These are phyloP conservation scores for Meghimatium bilineatum DNA, from an alignment of 2,888 invertebrate genomes.

Conservation along the genomic window DNA sequence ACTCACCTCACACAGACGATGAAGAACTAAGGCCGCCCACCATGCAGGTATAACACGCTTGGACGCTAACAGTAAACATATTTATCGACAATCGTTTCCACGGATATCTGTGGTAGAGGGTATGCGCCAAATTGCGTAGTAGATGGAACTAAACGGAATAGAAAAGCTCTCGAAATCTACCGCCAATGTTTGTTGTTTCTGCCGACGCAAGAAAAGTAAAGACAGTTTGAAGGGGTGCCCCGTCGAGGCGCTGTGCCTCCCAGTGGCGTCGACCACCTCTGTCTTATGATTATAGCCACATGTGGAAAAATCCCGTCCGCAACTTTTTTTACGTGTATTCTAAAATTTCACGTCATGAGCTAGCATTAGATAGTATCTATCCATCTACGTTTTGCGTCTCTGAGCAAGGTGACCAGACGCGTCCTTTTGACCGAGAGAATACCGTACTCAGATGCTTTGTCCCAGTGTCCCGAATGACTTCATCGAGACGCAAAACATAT, in stretches of 20 bases:
- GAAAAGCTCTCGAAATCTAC: constrained; percentile 1
- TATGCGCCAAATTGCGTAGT: background rate
- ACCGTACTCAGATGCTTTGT: too few species aligned
- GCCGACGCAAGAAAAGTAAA: background rate
- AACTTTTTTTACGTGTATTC: background rate
- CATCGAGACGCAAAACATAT: too few species aligned
- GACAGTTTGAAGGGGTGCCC: constrained; percentile 1
- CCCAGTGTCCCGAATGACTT: too few species aligned
- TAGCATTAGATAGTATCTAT: too few species aligned
- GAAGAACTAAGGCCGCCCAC: background rate
- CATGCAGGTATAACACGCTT: background rate
- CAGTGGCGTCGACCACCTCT: constrained; percentile 1
- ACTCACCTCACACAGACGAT: background rate
- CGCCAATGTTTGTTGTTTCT: constrained; percentile 6
- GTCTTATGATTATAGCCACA: background rate
- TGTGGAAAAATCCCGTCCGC: background rate
- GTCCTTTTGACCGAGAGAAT: too few species aligned
- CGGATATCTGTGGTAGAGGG: background rate
- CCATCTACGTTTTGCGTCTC: too few species aligned
- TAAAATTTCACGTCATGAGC: too few species aligned
- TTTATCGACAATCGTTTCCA: background rate
- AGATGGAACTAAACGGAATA: constrained; percentile 14
- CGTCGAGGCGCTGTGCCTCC: background rate
- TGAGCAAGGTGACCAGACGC: too few species aligned
- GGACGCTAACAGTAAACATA: background rate